Conservation (phyloP, 2,888 invertebrate species). For the Eupsilia transversa region DNA sequence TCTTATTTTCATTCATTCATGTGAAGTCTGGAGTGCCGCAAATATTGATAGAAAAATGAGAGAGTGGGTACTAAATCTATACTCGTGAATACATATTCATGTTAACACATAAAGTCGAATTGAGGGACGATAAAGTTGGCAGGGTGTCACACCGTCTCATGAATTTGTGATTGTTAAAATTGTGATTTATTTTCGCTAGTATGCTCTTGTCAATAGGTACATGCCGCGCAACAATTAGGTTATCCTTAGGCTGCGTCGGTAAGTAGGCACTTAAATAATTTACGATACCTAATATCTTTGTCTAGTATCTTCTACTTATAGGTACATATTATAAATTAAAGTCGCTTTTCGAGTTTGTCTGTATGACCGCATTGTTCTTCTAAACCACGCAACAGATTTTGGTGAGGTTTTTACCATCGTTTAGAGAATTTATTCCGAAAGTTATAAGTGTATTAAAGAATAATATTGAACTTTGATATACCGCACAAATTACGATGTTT, state of each 20-base stretch:
- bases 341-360: no score
- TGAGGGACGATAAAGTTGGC: background rate
- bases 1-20: conserved; percentile 23
- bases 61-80: background rate
- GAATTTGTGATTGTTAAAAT: background rate
- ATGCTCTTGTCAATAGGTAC: background rate
- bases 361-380: no score
- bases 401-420: no score
- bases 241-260: background rate
- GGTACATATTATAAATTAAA: no score
- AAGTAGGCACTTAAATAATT: background rate
- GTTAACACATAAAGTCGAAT: background rate
- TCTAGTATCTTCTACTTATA: background rate
- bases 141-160: conserved; percentile 32
- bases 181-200: background rate
- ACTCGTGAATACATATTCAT: background rate
- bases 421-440: no score
- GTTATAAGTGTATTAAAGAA: no score
- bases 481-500: no score
- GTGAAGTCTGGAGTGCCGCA: background rate
- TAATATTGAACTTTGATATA: no score
- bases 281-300: no score
- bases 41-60: conserved; percentile 1
- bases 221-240: background rate
- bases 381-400: no score